Evolutionary conservation across 2,113 vertebrate genomes (phyloP).

Genomic region (Ochotona curzoniae): DNA sequence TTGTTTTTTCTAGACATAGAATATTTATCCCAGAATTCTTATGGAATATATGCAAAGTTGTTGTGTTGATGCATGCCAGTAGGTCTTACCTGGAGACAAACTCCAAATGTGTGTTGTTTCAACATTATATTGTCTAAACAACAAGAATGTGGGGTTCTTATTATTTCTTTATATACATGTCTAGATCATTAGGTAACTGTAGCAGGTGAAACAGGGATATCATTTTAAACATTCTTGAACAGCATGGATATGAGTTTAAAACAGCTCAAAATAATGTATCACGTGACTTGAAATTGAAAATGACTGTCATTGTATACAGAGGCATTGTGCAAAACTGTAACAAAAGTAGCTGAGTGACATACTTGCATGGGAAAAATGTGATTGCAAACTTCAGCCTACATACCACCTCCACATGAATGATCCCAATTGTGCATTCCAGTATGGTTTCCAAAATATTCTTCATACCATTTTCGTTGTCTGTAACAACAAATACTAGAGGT

Average conservation of each 20-base stretch:
- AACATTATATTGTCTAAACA: not conserved
- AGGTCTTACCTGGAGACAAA: not conserved
- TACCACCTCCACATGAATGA: not conserved
- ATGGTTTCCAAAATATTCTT: not conserved
- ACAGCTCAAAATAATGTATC: conserved; percentile 31
- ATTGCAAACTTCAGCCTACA: not conserved
- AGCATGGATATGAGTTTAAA: conserved; percentile 12
- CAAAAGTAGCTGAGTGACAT: not conserved
- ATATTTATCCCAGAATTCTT: not conserved
- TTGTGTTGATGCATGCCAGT: not conserved
- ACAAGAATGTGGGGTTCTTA: not conserved
- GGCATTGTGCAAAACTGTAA: not conserved
- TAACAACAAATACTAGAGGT: not conserved
- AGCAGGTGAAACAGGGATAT: not conserved
- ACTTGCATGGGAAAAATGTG: not conserved
- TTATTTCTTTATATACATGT: no score
- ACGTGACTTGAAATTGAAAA: conserved; percentile 15
- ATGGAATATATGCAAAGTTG: not conserved
- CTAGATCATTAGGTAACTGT: no score
- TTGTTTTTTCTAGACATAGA: not conserved
- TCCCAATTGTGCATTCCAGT: not conserved
- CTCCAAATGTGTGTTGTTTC: not conserved
- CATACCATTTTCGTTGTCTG: not conserved
- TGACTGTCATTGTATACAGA: not conserved
- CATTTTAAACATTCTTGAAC: conserved; percentile 25